These are phyloP conservation scores for Steinernema khuongi DNA, from an alignment of 1,140 invertebrate species.

Conservation along the genomic window DNA sequence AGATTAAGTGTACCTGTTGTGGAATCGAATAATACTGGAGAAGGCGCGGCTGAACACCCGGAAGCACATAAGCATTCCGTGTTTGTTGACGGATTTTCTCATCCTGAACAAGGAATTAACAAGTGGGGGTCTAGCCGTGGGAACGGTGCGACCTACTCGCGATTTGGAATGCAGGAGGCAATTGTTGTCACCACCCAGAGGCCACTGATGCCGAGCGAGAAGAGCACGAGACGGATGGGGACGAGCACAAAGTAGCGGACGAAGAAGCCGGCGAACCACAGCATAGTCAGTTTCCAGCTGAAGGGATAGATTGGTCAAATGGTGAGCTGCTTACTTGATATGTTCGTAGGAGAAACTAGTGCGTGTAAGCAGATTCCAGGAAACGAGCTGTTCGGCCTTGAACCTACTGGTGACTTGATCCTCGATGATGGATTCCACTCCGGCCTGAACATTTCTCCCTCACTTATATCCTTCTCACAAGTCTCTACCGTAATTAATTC, in stretches of 20 bases:
- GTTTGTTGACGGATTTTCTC: slow-evolving; percentile 73
- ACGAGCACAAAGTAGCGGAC: slow-evolving; percentile 53
- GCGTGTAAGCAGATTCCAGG: slow-evolving; percentile 55
- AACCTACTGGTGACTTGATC: slow-evolving; percentile 56
- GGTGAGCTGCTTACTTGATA: slow-evolving; percentile 40
- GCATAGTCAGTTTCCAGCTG: slow-evolving; percentile 51
- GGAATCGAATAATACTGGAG: slow-evolving; percentile 49
- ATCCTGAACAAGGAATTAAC: slow-evolving; percentile 55
- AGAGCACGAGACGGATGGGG: slow-evolving; percentile 49
- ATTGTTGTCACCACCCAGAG: slow-evolving; percentile 48
- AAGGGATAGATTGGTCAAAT: slow-evolving; percentile 28
- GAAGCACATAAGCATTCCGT: slow-evolving; percentile 73
- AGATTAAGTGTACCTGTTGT: slow-evolving; percentile 38
- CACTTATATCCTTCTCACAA: neutral
- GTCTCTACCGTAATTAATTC: slow-evolving; percentile 37
- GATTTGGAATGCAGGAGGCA: slow-evolving; percentile 51
- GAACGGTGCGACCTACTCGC: slow-evolving; percentile 32
- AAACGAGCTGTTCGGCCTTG: slow-evolving; percentile 52
- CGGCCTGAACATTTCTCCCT: slow-evolving; percentile 33
- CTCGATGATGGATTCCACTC: slow-evolving; percentile 57
- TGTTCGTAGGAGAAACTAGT: slow-evolving; percentile 48
- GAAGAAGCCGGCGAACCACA: slow-evolving; percentile 50
- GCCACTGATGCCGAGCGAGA: slow-evolving; percentile 44
- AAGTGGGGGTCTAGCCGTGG: neutral
- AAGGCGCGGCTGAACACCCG: slow-evolving; percentile 47